phyloP scores from a whole-genome alignment of 2,888 invertebrate species.

The Andrena fulva region DNA sequence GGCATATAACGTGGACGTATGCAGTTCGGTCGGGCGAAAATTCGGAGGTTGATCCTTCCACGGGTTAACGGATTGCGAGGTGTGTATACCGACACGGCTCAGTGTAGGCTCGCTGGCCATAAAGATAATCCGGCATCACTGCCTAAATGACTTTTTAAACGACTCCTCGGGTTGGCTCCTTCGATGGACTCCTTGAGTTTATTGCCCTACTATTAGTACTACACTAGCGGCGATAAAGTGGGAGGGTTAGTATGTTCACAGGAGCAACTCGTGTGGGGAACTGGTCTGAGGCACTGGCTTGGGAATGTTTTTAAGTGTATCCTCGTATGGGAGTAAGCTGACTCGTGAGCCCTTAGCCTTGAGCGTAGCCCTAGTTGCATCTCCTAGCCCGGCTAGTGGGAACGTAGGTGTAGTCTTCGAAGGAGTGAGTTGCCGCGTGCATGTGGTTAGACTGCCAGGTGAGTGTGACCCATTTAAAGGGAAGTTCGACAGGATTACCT shows the following conservation, averaged over 20 bases:
- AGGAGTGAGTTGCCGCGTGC: too few species aligned
- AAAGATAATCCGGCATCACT: constrained; percentile 25
- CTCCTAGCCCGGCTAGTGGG: neutral
- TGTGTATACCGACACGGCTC: neutral
- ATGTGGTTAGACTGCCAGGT: too few species aligned
- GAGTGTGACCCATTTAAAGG: neutral
- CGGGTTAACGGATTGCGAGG: constrained; percentile 54
- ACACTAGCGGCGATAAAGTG: neutral
- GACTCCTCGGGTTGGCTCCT: neutral
- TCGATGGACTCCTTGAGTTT: neutral
- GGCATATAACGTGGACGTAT: constrained; percentile 76
- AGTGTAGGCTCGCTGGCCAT: neutral
- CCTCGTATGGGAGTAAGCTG: neutral
- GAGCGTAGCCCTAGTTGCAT: neutral
- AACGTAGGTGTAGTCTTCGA: neutral
- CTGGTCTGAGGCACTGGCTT: neutral
- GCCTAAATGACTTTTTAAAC: constrained; percentile 22
- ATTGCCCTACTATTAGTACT: neutral
- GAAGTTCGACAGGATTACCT: neutral
- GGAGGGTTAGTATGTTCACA: neutral
- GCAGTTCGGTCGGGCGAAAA: constrained; percentile 73
- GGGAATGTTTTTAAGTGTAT: neutral
- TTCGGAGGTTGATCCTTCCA: constrained; percentile 68
- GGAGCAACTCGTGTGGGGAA: neutral
- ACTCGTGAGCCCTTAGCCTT: neutral